Evolutionary conservation across 2,113 vertebrate species (phyloP).

Genomic region (Pelodiscus sinensis): DNA sequence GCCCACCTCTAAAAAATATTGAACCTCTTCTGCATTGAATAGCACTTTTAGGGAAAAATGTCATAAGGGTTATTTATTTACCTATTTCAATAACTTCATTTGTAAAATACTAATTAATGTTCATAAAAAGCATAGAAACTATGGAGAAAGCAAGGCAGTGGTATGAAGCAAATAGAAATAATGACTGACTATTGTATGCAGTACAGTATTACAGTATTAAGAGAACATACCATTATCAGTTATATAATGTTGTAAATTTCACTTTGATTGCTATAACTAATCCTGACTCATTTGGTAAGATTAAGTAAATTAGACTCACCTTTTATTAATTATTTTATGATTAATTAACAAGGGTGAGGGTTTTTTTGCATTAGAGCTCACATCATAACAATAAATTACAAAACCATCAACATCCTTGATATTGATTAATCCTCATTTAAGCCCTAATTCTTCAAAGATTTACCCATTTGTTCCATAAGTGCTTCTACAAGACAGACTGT

Average conservation of each 20-base stretch:
- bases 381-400: not conserved
- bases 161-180: not conserved
- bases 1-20: not conserved
- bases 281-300: not conserved
- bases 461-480: not conserved
- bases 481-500: not conserved
- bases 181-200: not conserved
- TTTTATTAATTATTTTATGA: not conserved
- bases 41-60: not conserved
- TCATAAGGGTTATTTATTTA: not conserved
- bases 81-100: not conserved
- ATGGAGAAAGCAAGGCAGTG: not conserved
- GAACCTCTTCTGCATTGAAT: not conserved
- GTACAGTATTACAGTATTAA: not conserved
- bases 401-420: not conserved
- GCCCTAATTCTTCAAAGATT: not conserved
- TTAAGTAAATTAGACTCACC: no score
- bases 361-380: not conserved
- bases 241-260: not conserved
- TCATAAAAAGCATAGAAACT: not conserved
- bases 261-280: not conserved
- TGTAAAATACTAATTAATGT: not conserved
- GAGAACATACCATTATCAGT: not conserved
- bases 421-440: not conserved
- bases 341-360: not conserved